Evolutionary conservation across 2,888 invertebrate genomes (phyloP), one percentile per base, ranked within the genome.

Genomic region (Pilophorus perplexus): DNA sequence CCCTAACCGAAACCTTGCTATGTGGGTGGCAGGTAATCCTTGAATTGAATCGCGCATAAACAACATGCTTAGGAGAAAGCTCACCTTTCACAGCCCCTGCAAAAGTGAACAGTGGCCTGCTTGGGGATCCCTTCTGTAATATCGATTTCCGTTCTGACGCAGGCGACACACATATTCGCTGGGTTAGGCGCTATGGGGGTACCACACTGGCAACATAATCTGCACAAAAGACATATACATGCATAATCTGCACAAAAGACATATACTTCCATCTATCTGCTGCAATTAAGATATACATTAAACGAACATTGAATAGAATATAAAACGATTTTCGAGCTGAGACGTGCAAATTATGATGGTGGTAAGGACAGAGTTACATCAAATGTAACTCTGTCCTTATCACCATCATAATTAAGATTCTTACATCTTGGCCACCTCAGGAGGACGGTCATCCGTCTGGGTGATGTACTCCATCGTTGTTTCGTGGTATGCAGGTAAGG

Each of bases 51-150:
- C n/a, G n/a, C n/a, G n/a, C n/a, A n/a, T n/a, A n/a, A n/a, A n/a
- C n/a, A n/a, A n/a, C n/a, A n/a, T n/a, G n/a, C n/a, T n/a, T n/a
- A n/a, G n/a, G n/a, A n/a, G n/a, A n/a, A 8, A 33, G 12, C 33
- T 33, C 77, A 88, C 88, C 97, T 85, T 78, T 95, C 95, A 79
- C 97, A 98, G 70, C 89, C 90, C 74, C 88, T 84, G 75, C 97
- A 98, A 76, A 94, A 96, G 74, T 93, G 88, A 12, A 98, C 76
- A 0, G 88, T 88, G 0, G 85, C 89, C 79, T 96, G 94, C 77
- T 98, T 98, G 0, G 95, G 94, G 76, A 99, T 96, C 25, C 89
- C 91, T 75, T 93, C 94, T 1, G 96, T 93, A 66, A 99, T 97
- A 75, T 99, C 98, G 2, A 97, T 87, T 74, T 90, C 85, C 28